These are phyloP conservation scores for Pelecanoides urinatrix DNA, from an alignment of 2,113 vertebrate genomes.

Conservation along the genomic window DNA sequence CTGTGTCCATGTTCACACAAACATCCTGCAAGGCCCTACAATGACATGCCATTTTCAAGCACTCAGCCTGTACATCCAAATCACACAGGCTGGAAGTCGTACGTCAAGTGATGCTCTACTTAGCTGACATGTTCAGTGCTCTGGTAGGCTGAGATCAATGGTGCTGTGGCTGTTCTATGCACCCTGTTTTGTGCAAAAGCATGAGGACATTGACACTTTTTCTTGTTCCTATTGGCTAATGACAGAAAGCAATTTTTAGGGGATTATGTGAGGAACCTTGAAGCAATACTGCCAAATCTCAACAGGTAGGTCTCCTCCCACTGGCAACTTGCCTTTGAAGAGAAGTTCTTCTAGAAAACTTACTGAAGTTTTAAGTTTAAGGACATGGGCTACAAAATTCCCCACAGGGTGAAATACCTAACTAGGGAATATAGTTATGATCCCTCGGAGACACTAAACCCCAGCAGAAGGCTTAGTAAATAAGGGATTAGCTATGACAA, in stretches of 20 bases:
- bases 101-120: not conserved
- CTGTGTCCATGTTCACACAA: rapidly evolving
- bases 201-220: not conserved
- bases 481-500: not conserved
- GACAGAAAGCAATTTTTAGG: not conserved
- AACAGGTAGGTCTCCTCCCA: not conserved
- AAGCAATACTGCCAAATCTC: not conserved
- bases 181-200: not conserved
- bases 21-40: not conserved
- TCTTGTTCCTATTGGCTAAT: not conserved
- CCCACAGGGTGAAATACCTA: not conserved
- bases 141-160: not conserved
- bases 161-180: not conserved
- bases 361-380: not conserved
- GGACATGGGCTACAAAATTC: not conserved
- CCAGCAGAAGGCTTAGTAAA: not conserved
- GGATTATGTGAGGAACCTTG: not conserved
- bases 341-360: not conserved
- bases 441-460: not conserved
- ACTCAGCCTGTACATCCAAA: not conserved
- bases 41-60: not conserved
- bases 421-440: not conserved
- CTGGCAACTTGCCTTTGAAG: not conserved
- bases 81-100: not conserved
- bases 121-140: not conserved